Conservation (phyloP, 2,113 vertebrate species). For the Myotis davidii region DNA sequence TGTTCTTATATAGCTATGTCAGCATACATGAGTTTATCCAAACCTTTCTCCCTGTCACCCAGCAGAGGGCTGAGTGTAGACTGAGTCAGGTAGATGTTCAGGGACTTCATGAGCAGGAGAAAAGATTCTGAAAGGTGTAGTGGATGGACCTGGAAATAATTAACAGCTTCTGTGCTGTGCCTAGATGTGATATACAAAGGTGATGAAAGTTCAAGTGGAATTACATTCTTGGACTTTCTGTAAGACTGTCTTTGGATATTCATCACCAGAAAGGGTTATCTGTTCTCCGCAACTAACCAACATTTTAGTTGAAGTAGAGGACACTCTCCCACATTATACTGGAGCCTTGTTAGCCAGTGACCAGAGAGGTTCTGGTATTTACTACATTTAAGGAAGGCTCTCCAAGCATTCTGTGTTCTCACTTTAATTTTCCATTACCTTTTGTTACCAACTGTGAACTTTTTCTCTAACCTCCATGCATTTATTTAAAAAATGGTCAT, state of each 20-base stretch:
- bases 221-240: background rate
- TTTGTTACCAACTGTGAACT: constrained; percentile 2
- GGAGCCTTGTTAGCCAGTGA: background rate
- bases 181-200: background rate
- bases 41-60: background rate
- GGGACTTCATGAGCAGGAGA: background rate
- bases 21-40: background rate
- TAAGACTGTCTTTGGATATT: background rate
- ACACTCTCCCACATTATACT: background rate
- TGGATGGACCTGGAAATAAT: background rate
- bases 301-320: background rate
- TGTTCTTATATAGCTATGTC: background rate
- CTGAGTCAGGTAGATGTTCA: background rate
- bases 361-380: background rate
- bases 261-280: background rate
- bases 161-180: background rate
- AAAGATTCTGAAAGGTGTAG: background rate
- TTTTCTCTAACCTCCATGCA: background rate
- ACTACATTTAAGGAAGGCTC: background rate
- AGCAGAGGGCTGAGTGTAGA: background rate
- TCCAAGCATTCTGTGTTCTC: background rate
- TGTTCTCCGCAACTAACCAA: background rate
- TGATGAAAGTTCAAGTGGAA: background rate
- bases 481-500: constrained; percentile 50
- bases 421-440: constrained; percentile 40